A percentile compares a stretch with the other conserved stretches of the same genome.
These are phyloP conservation scores for Anas bahamensis DNA, from an alignment of 2,797 vertebrate genomes.

Conservation along the genomic window DNA sequence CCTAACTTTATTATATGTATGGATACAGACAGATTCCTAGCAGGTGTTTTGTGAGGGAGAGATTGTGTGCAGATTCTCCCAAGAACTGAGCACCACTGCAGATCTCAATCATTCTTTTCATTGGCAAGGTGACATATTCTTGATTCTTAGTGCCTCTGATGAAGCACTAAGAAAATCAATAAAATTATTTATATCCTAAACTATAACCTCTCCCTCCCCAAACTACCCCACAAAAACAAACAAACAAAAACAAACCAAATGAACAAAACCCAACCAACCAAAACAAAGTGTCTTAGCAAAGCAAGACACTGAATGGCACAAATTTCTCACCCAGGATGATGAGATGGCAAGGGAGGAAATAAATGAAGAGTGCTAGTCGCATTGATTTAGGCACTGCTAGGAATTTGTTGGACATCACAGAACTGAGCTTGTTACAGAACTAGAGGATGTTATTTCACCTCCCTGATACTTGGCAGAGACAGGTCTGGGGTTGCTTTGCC, in stretches of 20 bases:
- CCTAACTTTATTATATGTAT: neutral
- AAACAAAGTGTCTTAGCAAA: neutral
- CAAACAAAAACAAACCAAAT: too few relatives aligned
- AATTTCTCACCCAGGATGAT: neutral
- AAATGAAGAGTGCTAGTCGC: neutral
- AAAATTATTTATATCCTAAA: neutral
- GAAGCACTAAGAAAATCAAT: neutral
- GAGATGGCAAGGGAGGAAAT: neutral
- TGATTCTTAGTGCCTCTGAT: neutral
- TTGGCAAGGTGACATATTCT: neutral
- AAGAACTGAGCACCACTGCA: neutral
- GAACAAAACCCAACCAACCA: neutral
- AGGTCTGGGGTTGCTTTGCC: neutral
- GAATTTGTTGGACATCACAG: neutral
- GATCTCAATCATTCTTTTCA: neutral
- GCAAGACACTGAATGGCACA: neutral
- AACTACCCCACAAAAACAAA: neutral
- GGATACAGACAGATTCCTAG: neutral
- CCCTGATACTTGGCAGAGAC: neutral
- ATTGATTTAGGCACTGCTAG: neutral
- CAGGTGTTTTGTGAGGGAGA: neutral
- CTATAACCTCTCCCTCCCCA: neutral
- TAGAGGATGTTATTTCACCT: neutral
- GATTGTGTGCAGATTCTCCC: neutral
- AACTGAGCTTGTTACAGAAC: neutral